Evolutionary conservation across 2,797 vertebrate species (phyloP).

Genomic region (Catamblyrhynchus diadema): DNA sequence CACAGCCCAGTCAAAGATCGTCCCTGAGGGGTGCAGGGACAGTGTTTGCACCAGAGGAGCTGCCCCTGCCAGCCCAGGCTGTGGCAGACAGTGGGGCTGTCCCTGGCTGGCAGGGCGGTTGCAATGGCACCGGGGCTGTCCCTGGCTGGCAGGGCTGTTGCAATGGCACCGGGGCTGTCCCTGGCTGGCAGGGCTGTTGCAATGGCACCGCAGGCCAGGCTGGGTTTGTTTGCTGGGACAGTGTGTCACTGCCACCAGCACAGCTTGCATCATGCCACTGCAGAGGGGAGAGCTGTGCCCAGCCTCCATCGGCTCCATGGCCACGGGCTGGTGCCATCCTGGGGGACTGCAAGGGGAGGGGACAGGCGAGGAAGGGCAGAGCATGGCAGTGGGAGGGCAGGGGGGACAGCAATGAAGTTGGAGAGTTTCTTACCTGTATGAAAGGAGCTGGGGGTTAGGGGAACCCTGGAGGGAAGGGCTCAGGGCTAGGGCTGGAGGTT

Average conservation of each 20-base stretch:
- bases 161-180: neutral
- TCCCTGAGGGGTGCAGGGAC: neutral
- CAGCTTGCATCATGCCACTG: neutral
- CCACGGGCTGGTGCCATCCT: rapidly evolving
- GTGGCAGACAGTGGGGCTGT: neutral
- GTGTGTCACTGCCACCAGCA: rapidly evolving
- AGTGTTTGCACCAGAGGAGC: neutral
- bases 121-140: too few species aligned
- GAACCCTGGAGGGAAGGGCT: neutral
- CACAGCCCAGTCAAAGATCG: neutral
- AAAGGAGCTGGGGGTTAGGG: neutral
- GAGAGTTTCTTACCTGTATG: neutral
- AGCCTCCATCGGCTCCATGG: rapidly evolving
- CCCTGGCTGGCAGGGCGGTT: neutral
- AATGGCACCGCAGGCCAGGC: neutral
- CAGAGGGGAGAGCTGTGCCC: neutral
- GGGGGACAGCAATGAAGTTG: neutral
- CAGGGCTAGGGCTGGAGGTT: neutral
- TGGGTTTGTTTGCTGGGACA: neutral
- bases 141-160: too few species aligned
- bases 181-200: neutral
- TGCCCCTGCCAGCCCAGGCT: neutral
- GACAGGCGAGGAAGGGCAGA: neutral
- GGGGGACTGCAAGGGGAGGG: neutral
- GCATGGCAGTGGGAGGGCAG: rapidly evolving